Conservation (phyloP, 1,140 invertebrate genomes). For the Andrena cerasifolii region DNA sequence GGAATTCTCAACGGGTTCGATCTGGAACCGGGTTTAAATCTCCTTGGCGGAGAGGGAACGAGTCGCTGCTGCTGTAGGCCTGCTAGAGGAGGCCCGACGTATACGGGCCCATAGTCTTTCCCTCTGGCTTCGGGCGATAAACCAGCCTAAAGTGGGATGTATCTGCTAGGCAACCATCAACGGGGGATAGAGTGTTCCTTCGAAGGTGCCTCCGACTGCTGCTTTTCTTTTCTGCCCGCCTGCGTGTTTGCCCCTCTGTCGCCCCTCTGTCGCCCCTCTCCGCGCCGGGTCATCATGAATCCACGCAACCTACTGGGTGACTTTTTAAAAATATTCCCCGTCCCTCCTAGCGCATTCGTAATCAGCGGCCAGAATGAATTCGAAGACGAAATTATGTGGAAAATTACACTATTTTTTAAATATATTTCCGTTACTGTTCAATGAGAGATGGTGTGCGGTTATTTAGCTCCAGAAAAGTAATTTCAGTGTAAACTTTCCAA, state of each 20-base stretch:
- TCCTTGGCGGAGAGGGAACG: slow-evolving; percentile 45
- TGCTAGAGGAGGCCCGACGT: not conserved
- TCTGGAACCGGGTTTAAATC: slow-evolving; percentile 67
- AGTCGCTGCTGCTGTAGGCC: slow-evolving; percentile 39
- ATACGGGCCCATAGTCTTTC: slow-evolving; percentile 11
- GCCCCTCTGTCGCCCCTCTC: not conserved
- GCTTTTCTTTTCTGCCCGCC: slow-evolving; percentile 40
- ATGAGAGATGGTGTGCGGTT: too few relatives aligned
- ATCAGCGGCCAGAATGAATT: not conserved
- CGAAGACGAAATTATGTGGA: not conserved
- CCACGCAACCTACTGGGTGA: slow-evolving; percentile 35
- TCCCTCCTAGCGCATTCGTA: slow-evolving; percentile 16
- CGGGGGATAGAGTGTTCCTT: slow-evolving; percentile 21
- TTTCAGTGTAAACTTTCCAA: too few relatives aligned
- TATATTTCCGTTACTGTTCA: too few relatives aligned
- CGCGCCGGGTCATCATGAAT: not conserved
- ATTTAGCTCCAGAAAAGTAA: too few relatives aligned
- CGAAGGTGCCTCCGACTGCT: slow-evolving; percentile 18
- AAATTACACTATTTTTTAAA: too few relatives aligned
- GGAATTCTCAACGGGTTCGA: slow-evolving; percentile 57
- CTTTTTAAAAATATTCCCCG: slow-evolving; percentile 30
- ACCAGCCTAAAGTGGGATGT: slow-evolving; percentile 42
- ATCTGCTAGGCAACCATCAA: slow-evolving; percentile 30
- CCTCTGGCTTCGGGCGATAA: slow-evolving; percentile 24
- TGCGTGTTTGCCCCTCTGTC: slow-evolving; percentile 10